Conservation (phyloP, 1,140 invertebrate genomes). For the Ditylenchus dipsaci region DNA sequence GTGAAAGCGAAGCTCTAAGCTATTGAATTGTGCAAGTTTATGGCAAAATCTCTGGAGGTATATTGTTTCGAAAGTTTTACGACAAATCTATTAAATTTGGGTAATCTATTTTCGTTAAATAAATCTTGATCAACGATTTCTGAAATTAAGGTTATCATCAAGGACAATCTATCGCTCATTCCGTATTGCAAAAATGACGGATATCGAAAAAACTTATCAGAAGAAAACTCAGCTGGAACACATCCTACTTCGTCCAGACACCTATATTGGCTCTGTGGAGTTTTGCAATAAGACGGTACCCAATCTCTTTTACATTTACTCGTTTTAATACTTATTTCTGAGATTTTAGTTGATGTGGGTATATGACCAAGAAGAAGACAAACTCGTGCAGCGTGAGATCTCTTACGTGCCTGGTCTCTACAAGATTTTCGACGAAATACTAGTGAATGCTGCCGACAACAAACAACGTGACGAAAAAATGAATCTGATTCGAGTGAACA, state of each 20-base stretch:
- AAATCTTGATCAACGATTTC: too few species aligned
- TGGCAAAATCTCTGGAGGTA: too few species aligned
- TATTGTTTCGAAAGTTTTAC: too few species aligned
- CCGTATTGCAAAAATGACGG: background rate
- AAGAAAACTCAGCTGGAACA: conserved; percentile 98
- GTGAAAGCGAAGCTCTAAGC: too few species aligned
- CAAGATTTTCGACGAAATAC: conserved; percentile 99
- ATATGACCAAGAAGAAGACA: conserved; percentile 72
- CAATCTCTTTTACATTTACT: background rate
- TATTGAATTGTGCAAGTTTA: too few species aligned
- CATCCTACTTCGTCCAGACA: conserved; percentile 88
- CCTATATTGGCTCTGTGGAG: conserved; percentile 95
- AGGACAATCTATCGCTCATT: too few species aligned
- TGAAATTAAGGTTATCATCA: too few species aligned
- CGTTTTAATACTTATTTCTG: conserved; percentile 22
- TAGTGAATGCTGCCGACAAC: conserved; percentile 98
- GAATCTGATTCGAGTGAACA: conserved; percentile 92
- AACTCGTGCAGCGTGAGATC: conserved; percentile 80
- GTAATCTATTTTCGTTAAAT: too few species aligned
- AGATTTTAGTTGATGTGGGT: conserved; percentile 84
- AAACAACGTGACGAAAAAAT: conserved; percentile 91
- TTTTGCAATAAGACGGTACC: conserved; percentile 53
- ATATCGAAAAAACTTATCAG: conserved; percentile 95
- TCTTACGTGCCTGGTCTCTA: conserved; percentile 94
- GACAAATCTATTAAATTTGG: too few species aligned